Percentiles rank a stretch among this genome's conserved stretches.
Conservation (phyloP, 2,113 vertebrate species). For the Anthoscopus minutus region DNA sequence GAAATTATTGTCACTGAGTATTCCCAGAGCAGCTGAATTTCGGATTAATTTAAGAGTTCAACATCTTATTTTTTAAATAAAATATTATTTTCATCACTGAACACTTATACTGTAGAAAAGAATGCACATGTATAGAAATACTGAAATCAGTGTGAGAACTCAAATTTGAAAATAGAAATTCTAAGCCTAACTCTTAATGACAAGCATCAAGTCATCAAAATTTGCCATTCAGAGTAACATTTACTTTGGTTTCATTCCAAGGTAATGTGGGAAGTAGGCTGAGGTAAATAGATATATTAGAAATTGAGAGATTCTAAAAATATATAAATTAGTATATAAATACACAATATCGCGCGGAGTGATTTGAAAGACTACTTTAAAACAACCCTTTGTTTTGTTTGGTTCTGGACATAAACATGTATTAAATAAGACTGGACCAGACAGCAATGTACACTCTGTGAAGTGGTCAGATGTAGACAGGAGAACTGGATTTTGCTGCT, state of each 20-base stretch:
- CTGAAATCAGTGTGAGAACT: not conserved
- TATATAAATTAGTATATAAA: not conserved
- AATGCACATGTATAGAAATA: not conserved
- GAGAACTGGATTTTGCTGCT: not conserved
- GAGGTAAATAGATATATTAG: not conserved
- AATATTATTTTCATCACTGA: not conserved
- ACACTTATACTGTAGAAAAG: not conserved
- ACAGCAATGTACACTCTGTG: not conserved
- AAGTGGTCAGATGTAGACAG: not conserved
- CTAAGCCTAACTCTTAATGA: not conserved
- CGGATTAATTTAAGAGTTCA: not conserved
- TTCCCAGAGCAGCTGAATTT: not conserved
- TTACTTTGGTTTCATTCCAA: not conserved
- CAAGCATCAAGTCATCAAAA: not conserved
- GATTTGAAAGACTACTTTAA: not conserved
- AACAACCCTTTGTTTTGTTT: not conserved
- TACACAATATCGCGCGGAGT: fast-evolving
- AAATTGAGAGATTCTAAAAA: not conserved
- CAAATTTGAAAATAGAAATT: not conserved
- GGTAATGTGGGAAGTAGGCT: not conserved
- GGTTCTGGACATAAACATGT: not conserved
- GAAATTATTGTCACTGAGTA: not conserved
- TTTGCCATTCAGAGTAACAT: not conserved
- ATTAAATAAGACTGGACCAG: not conserved
- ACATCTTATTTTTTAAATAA: not conserved